Evolutionary conservation across 1,140 invertebrate genomes (phyloP), one percentile per base, ranked within the genome.

Genomic region (Hypsibius dujardini): DNA sequence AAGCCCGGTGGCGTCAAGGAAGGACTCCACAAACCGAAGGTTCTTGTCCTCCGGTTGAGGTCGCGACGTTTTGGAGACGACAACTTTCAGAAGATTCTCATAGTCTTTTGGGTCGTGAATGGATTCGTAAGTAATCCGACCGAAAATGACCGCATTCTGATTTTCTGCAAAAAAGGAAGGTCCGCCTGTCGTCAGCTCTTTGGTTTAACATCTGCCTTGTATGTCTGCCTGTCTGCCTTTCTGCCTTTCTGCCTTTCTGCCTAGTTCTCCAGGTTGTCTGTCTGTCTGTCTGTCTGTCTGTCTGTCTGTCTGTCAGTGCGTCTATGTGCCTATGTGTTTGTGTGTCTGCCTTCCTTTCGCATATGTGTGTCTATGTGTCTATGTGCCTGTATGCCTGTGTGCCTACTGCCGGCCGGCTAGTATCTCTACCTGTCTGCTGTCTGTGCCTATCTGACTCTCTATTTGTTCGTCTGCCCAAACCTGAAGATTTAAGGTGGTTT

Each of bases 81-180:
- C 62, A 12, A 67, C 42, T 45, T 67, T 67, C 42, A 67, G 62
- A 7, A 67, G 62, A 12, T 67, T 67, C 62, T 67, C 62, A 42
- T 67, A 67, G 62, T 67, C 62, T 12, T 45, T 12, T 12, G 62
- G 12, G 42, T 67, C 62, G 12, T 42, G 62, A 45, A 67, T 67
- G 3, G 62, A 67, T 3, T 12, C 12, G 62, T 15, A 67, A 7
- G 62, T 67, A 67, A 67, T 67, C 12, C 62, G 62, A 45, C 62
- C 62, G 62, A 67, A 15, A 7, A 67, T 67, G 12, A 67, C 42
- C 12, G 62, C 62, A 42, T 67, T 67, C 62, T 67, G 62, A 12
- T 67, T 67, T 15, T 45, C 62, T 67, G 62, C 7, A 67, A 56
- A 56, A n/a, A 12, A n/a, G 50, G 50, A n/a, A 7, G 50, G n/a